Evolutionary conservation across 2,113 vertebrate species (phyloP).

Genomic region (Actenoides lindsayi): DNA sequence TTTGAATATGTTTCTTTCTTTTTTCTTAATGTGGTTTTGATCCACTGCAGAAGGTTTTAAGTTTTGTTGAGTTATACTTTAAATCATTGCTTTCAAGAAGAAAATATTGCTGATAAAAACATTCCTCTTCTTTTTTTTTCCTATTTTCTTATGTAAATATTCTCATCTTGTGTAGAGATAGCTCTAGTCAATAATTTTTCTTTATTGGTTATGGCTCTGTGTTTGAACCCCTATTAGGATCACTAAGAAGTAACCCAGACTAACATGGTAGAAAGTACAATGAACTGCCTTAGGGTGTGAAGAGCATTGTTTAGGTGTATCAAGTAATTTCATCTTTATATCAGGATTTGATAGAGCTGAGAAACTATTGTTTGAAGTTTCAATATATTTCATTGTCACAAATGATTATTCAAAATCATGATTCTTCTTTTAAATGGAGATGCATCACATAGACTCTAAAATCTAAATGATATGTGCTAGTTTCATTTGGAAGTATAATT

Average conservation of each 20-base stretch:
- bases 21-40: neutral
- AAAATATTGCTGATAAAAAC: neutral
- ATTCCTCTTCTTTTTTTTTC: neutral
- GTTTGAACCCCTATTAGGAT: neutral
- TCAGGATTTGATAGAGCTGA: neutral
- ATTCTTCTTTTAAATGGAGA: constrained; percentile 53
- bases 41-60: neutral
- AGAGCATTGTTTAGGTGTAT: neutral
- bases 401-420: constrained; percentile 21
- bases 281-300: neutral
- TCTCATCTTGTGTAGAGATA: neutral
- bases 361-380: neutral
- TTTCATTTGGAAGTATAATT: constrained; percentile 76
- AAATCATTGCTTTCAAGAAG: neutral
- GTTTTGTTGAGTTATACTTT: neutral
- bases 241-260: neutral
- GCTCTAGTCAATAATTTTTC: neutral
- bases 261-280: neutral
- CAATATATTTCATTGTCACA: neutral
- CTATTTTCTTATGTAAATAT: neutral
- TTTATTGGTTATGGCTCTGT: neutral
- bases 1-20: neutral
- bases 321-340: neutral
- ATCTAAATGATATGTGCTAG: constrained; percentile 59
- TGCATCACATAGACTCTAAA: constrained; percentile 37